These are phyloP conservation scores for Hycleus cichorii DNA, from an alignment of 1,140 invertebrate genomes.

Conservation along the genomic window DNA sequence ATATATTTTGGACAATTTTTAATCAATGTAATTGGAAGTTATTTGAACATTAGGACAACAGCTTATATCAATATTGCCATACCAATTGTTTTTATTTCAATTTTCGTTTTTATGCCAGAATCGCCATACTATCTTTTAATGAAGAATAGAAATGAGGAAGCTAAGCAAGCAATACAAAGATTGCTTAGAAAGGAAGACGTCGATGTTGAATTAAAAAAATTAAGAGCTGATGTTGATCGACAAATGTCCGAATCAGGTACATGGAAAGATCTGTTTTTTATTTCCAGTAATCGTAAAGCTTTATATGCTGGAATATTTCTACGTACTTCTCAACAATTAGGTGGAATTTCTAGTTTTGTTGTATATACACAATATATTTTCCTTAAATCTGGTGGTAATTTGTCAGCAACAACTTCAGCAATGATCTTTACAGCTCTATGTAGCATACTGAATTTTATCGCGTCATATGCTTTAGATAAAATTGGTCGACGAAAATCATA, in stretches of 20 bases:
- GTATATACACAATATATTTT: conserved; percentile 55
- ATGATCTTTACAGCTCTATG: conserved; percentile 50
- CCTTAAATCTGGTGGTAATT: conserved; percentile 47
- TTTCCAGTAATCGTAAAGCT: conserved; percentile 31
- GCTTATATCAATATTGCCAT: conserved; percentile 40
- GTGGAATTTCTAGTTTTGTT: conserved; percentile 54
- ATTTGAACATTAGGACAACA: conserved; percentile 9
- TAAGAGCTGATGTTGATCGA: conserved; percentile 28
- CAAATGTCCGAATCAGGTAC: conserved; percentile 29
- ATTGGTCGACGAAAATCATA: conserved; percentile 50
- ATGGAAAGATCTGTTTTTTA: conserved; percentile 30
- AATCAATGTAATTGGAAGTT: conserved; percentile 15
- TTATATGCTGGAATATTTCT: conserved; percentile 26
- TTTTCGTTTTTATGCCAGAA: conserved; percentile 37
- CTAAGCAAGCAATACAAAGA: conserved; percentile 43
- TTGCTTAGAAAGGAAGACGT: conserved; percentile 25
- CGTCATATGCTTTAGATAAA: conserved; percentile 59
- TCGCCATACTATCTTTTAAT: conserved; percentile 34
- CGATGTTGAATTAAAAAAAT: conserved; percentile 23
- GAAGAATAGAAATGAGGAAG: conserved; percentile 25
- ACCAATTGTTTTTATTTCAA: conserved; percentile 40
- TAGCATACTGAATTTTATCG: conserved; percentile 52
- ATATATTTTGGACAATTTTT: conserved; percentile 39
- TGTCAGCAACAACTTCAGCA: conserved; percentile 54
- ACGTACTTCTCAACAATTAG: conserved; percentile 38